Evolutionary conservation across 1,140 invertebrate species (phyloP).

Genomic region (Drosophila arawakana): DNA sequence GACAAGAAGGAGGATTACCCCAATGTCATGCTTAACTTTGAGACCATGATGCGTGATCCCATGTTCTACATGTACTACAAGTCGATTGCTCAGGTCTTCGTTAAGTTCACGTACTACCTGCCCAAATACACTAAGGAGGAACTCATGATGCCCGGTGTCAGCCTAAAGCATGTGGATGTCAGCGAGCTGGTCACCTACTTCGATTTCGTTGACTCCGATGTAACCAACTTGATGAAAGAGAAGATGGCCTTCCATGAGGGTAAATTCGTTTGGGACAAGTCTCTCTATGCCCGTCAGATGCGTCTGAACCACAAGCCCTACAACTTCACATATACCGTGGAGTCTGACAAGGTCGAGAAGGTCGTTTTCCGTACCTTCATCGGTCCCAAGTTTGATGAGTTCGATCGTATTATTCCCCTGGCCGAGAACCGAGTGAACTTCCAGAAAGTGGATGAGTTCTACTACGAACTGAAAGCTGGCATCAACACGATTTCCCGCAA

Average conservation of each 20-base stretch:
- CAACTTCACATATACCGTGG: conserved; percentile 84
- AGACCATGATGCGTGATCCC: conserved; percentile 88
- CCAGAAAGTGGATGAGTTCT: conserved; percentile 85
- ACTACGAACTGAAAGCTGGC: conserved; percentile 84
- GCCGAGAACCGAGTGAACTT: conserved; percentile 86
- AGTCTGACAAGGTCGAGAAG: conserved; percentile 83
- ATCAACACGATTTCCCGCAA: conserved; percentile 84
- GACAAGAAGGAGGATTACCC: conserved; percentile 84
- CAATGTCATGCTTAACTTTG: conserved; percentile 85
- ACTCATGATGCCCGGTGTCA: conserved; percentile 86
- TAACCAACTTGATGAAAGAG: conserved; percentile 74
- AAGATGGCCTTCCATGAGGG: conserved; percentile 84
- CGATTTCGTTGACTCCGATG: conserved; percentile 79
- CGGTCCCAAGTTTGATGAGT: conserved; percentile 84
- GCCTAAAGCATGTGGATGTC: conserved; percentile 86
- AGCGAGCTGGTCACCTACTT: conserved; percentile 83
- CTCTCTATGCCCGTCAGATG: conserved; percentile 85
- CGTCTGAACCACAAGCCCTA: conserved; percentile 87
- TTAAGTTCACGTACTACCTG: conserved; percentile 86
- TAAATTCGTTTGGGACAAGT: conserved; percentile 79
- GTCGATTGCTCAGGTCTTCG: conserved; percentile 86
- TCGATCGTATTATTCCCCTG: conserved; percentile 85
- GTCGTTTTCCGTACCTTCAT: conserved; percentile 75
- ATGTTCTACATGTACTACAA: conserved; percentile 88
- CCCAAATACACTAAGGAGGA: conserved; percentile 87